Conservation (phyloP, 2,888 invertebrate genomes). For the Anoplius nigerrimus region DNA sequence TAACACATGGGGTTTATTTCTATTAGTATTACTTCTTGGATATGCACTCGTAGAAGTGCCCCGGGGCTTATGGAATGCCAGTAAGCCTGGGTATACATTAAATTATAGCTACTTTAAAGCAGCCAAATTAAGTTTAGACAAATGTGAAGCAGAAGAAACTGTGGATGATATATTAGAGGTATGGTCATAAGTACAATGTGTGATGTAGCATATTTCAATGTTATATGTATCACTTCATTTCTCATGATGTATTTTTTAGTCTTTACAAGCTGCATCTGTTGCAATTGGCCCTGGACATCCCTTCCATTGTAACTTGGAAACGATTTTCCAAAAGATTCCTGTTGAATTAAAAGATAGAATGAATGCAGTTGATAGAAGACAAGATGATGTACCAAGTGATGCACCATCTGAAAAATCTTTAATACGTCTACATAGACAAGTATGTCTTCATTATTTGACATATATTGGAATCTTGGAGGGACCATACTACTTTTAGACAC, state of each 20-base stretch:
- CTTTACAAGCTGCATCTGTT: conserved; percentile 87
- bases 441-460: conserved; percentile 28
- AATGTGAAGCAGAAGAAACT: conserved; percentile 97
- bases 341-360: conserved; percentile 85
- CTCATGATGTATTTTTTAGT: conserved; percentile 76
- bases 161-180: conserved; percentile 97
- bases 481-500: conserved; percentile 4
- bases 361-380: conserved; percentile 76
- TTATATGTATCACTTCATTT: conserved; percentile 2
- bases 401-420: conserved; percentile 89
- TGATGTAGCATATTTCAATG: conserved; percentile 5
- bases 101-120: conserved; percentile 94
- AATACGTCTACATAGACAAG: conserved; percentile 93
- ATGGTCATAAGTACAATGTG: conserved; percentile 41
- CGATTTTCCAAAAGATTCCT: conserved; percentile 92
- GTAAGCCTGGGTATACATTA: conserved; percentile 89
- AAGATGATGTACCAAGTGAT: conserved; percentile 80
- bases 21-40: conserved; percentile 92
- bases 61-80: conserved; percentile 92
- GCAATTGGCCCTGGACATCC: conserved; percentile 86
- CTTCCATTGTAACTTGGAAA: conserved; percentile 88
- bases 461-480: neutral
- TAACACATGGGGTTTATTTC: conserved; percentile 99
- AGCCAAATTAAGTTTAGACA: conserved; percentile 95
- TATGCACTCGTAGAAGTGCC: conserved; percentile 98